Base-by-base conservation (phyloP, 2,797 vertebrate species). In the Tachyglossus aculeatus region DNA sequence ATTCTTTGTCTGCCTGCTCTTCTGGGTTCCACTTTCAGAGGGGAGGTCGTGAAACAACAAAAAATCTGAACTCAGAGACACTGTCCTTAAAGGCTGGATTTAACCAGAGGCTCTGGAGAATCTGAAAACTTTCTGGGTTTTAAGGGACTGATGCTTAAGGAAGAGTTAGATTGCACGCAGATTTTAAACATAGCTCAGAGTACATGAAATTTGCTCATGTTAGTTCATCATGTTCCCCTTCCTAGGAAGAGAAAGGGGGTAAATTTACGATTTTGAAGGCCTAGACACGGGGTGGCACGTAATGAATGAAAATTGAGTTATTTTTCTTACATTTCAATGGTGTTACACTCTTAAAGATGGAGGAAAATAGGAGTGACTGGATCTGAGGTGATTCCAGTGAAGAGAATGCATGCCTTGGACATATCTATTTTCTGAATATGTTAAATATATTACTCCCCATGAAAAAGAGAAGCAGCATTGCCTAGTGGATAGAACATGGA, bases 101-200 rank as follows among this genome's bases (percentile, higher is more conserved):
- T n/a, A n/a, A n/a, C n/a, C n/a, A n/a, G n/a, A n/a, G n/a, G n/a
- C n/a, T n/a, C n/a, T n/a, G 70, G 60, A 18, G 32, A 63, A 75
- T 32, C n/a, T 80, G 65, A 61, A 39, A 56, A 59, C 76, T 55
- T 65, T 13, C n/a, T 43, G 9, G 38, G 25, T 64, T 33, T n/a
- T 29, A 38, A 39, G 40, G 43, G 18, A 50, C 7, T 62, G 57
- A 48, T 62, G n/a, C n/a, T n/a, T 67, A 65, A 67, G 3, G 8
- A 38, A 47, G 19, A n/a, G 24, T 22, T 16, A 29, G 16, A 29
- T n/a, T 21, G 21, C 27, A 31, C 9, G 29, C 43, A 19, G 10
- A 60, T 43, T 44, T 48, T 66, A 19, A 52, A 58, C 12, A 56
- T 4, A 57, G n/a, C 18, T 48, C 6, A 57, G 40, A n/a, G n/a